Evolutionary conservation across 2,113 vertebrate species (phyloP).

Genomic region (Tinamus guttatus): DNA sequence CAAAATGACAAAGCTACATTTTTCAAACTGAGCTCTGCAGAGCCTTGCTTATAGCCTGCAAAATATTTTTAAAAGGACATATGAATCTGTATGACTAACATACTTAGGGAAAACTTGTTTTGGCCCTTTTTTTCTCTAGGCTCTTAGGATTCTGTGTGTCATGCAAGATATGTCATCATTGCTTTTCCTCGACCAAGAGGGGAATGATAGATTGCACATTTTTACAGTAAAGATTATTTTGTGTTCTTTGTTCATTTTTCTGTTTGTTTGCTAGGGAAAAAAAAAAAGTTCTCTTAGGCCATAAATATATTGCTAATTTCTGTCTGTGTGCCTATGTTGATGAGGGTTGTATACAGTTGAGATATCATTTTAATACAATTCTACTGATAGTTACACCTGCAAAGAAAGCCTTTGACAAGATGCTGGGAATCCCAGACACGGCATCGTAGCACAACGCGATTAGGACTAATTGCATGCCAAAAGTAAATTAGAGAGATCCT

Average conservation of each 20-base stretch:
- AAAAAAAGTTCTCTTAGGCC: background rate
- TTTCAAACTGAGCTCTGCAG: background rate
- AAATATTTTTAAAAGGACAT: background rate
- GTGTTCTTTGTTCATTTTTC: background rate
- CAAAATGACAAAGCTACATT: background rate
- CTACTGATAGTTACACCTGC: background rate
- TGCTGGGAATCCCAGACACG: background rate
- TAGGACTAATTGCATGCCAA: background rate
- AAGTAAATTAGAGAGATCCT: background rate
- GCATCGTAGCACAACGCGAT: background rate
- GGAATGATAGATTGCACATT: too few species aligned
- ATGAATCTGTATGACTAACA: background rate
- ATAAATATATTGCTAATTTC: background rate
- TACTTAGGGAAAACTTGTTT: background rate
- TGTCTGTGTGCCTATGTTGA: background rate
- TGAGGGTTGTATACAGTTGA: background rate
- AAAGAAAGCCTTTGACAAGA: background rate
- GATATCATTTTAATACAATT: background rate
- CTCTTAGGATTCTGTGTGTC: background rate
- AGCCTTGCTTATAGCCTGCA: background rate
- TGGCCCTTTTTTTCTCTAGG: background rate
- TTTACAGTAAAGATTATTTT: background rate
- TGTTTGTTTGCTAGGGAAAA: background rate
- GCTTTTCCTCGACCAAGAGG: background rate
- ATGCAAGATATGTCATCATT: background rate